Evolutionary conservation across 2,113 vertebrate species (phyloP).

Genomic region (Gavialis gangeticus): DNA sequence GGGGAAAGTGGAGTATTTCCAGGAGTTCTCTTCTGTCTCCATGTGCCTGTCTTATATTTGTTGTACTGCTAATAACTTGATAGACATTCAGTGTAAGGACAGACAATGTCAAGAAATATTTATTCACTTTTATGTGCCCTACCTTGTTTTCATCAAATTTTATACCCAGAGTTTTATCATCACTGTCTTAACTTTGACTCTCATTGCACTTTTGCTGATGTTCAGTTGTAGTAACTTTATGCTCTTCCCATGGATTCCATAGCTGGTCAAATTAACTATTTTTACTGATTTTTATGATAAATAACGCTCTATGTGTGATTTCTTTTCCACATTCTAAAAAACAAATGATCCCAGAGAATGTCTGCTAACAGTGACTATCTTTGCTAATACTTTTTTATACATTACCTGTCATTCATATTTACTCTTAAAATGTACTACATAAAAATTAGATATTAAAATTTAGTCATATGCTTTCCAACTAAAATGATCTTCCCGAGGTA

Average conservation of each 20-base stretch:
- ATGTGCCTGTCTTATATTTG: not conserved
- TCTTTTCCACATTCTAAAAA: no score
- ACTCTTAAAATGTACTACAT: not conserved
- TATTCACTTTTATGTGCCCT: conserved; percentile 19
- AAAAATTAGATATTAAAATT: not conserved
- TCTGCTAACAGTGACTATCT: not conserved
- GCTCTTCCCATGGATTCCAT: not conserved
- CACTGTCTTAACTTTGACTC: not conserved
- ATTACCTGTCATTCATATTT: not conserved
- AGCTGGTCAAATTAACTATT: not conserved
- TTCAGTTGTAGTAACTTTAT: not conserved
- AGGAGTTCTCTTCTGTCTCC: conserved; percentile 4
- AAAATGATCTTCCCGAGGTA: not conserved
- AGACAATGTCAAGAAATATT: conserved; percentile 44
- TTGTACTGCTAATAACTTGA: conserved; percentile 26
- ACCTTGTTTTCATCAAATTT: conserved; percentile 21
- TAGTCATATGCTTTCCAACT: not conserved
- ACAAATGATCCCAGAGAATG: no score
- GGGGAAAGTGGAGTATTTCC: conserved; percentile 9
- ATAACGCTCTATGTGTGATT: not conserved
- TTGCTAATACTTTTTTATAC: not conserved
- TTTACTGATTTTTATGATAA: not conserved
- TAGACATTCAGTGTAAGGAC: conserved; percentile 42
- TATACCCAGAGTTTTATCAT: not conserved
- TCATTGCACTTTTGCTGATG: not conserved